phyloP scores from a whole-genome alignment of 2,113 vertebrate species.

The Amphilophus citrinellus region DNA sequence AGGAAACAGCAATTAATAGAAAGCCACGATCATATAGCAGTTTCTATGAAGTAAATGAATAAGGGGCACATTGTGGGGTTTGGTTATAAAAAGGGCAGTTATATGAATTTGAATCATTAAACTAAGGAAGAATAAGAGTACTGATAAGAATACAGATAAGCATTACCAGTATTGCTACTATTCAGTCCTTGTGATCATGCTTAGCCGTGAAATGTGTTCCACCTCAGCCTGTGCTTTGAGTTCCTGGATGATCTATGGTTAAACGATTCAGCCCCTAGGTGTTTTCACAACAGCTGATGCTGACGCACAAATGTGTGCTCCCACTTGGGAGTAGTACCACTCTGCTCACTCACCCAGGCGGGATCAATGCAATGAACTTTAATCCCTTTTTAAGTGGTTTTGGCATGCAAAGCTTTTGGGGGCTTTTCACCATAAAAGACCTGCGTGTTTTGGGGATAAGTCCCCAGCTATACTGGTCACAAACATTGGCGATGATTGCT shows the following conservation, averaged over 20 bases:
- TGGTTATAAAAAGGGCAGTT: neutral
- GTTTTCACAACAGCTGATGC: constrained; percentile 14
- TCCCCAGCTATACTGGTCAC: neutral
- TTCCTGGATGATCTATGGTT: neutral
- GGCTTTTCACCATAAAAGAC: neutral
- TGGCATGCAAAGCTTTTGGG: neutral
- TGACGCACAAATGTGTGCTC: neutral
- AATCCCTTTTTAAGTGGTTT: constrained; percentile 3
- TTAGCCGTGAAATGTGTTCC: neutral
- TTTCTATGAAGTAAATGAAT: neutral
- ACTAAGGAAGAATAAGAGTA: neutral
- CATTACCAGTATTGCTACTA: neutral
- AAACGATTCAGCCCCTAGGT: neutral
- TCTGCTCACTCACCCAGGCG: neutral
- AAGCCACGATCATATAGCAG: neutral
- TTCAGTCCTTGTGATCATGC: neutral
- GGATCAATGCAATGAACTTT: neutral
- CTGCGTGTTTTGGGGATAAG: fast-evolving
- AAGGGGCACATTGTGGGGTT: neutral
- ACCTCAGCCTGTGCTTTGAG: neutral
- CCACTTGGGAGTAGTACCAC: neutral
- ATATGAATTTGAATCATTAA: neutral
- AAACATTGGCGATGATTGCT: neutral
- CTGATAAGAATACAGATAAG: neutral
- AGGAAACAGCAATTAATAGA: neutral